Evolutionary conservation across 2,113 vertebrate species (phyloP), one percentile per base, ranked within the genome.

Genomic region (Lichenostomus cassidix): DNA sequence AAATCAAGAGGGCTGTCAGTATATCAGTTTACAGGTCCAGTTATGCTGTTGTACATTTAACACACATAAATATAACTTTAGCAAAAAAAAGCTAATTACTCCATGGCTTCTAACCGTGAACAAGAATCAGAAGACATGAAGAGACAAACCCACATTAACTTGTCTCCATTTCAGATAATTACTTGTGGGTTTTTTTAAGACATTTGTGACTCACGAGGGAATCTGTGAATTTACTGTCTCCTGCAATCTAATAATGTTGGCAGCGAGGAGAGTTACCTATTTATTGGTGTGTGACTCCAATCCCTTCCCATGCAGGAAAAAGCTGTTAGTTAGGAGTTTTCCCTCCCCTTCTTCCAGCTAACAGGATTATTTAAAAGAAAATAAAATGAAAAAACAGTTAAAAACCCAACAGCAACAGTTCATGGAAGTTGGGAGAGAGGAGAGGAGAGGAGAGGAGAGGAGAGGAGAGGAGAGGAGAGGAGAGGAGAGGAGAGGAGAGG

Each of bases 141-240:
- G 7, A 95, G 64, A 90, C 24, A 91, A 97, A 89, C 55, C 67
- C 39, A 35, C 64, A 81, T 89, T 96, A 92, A 83, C 82, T 83
- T 67, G 49, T 95, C 95, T 96, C 93, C 91, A 82, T 95, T 96
- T 94, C 84, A 94, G 83, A 96, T 96, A 97, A 97, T 97, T 95
- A 92, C 87, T 77, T 90, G 89, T 80, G 82, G 95, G 92, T 49
- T 27, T 84, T 97, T 97, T 82, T 12, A 95, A 97, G 88, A 87
- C 64, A 50, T 83, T 90, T 94, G 95, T 82, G 90, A 95, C 90
- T 96, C 97, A 96, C 89, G 23, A 85, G 95, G 95, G 97, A 98
- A 65, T 46, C 83, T 65, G 93, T 44, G 89, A 92, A 97, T 96
- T 97, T 96, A 97, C 89, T 92, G 89, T 94, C 81, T 97, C 96